phyloP scores from a whole-genome alignment of 2,797 vertebrate species.

The Semotilus atromaculatus region DNA sequence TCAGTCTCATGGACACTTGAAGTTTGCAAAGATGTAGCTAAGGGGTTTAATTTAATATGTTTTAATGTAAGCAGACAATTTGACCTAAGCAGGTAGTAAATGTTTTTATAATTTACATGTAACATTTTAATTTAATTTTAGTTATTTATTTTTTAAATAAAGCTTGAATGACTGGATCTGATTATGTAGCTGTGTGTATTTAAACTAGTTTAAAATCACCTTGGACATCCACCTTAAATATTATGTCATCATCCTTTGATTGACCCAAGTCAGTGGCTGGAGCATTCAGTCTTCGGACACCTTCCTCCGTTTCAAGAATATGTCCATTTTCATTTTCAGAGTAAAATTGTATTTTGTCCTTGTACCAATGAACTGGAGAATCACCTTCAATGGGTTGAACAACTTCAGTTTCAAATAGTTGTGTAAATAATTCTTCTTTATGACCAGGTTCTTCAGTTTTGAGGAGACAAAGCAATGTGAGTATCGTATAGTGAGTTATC shows the following conservation, averaged over 20 bases:
- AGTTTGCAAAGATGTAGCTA: slow-evolving; percentile 76
- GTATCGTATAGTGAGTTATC: slow-evolving; percentile 34
- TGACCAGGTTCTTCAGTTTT: slow-evolving; percentile 50
- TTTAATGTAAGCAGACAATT: slow-evolving; percentile 48
- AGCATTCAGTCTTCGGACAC: slow-evolving; percentile 70
- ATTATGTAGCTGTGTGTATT: slow-evolving; percentile 36
- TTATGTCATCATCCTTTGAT: slow-evolving; percentile 65
- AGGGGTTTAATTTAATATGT: slow-evolving; percentile 65
- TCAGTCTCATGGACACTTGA: slow-evolving; percentile 72
- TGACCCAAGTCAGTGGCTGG: slow-evolving; percentile 66
- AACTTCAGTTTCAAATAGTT: slow-evolving; percentile 55
- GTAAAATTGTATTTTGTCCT: slow-evolving; percentile 73
- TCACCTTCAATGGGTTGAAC: slow-evolving; percentile 60
- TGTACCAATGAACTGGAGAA: slow-evolving; percentile 73
- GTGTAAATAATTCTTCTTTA: slow-evolving; percentile 57
- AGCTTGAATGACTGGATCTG: neutral
- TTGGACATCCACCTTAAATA: slow-evolving; percentile 80
- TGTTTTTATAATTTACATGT: neutral
- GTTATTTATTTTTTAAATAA: neutral
- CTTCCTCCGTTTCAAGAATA: slow-evolving; percentile 74
- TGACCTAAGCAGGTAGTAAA: slow-evolving; percentile 39
- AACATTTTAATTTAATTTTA: neutral
- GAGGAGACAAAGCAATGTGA: slow-evolving; percentile 49
- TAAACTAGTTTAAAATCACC: slow-evolving; percentile 75
- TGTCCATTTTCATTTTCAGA: slow-evolving; percentile 69